A percentile compares a stretch with the other conserved stretches of the same genome.
Evolutionary conservation across 2,888 invertebrate species (phyloP).

Genomic region (Agapetus fuscipes): DNA sequence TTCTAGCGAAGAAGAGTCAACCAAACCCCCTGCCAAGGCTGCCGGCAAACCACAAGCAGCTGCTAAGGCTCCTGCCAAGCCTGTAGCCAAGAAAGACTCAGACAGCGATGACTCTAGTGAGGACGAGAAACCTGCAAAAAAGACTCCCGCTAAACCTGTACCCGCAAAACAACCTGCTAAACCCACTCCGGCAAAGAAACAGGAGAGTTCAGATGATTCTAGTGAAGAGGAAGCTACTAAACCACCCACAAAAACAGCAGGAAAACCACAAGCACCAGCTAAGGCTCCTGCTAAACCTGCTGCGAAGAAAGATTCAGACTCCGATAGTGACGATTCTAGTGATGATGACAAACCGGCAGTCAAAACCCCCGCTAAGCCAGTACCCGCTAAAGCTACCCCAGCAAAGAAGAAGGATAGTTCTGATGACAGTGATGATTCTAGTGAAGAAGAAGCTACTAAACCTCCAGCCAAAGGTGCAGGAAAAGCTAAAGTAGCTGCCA

Average conservation of each 20-base stretch:
- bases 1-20: conserved; percentile 23
- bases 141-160: conserved; percentile 18
- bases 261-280: conserved; percentile 18
- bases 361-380: conserved; percentile 24
- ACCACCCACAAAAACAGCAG: conserved; percentile 22
- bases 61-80: conserved; percentile 20
- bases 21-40: conserved; percentile 16
- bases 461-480: conserved; percentile 23
- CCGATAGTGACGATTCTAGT: conserved; percentile 29
- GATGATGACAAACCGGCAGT: conserved; percentile 31
- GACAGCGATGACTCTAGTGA: conserved; percentile 13
- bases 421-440: conserved; percentile 26
- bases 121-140: conserved; percentile 20
- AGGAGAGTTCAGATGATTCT: conserved; percentile 27
- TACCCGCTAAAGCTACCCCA: conserved; percentile 23
- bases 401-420: conserved; percentile 25
- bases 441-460: conserved; percentile 28
- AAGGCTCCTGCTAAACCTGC: conserved; percentile 21
- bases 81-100: conserved; percentile 20
- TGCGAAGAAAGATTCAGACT: conserved; percentile 24
- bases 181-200: conserved; percentile 23
- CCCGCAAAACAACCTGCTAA: conserved; percentile 24
- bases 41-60: conserved; percentile 21
- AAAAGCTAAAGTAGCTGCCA: conserved; percentile 18
- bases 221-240: conserved; percentile 29